Percentiles rank a stretch among this genome's conserved stretches.
phyloP scores from a whole-genome alignment of 2,797 vertebrate species.

The Gobio occitaniae region DNA sequence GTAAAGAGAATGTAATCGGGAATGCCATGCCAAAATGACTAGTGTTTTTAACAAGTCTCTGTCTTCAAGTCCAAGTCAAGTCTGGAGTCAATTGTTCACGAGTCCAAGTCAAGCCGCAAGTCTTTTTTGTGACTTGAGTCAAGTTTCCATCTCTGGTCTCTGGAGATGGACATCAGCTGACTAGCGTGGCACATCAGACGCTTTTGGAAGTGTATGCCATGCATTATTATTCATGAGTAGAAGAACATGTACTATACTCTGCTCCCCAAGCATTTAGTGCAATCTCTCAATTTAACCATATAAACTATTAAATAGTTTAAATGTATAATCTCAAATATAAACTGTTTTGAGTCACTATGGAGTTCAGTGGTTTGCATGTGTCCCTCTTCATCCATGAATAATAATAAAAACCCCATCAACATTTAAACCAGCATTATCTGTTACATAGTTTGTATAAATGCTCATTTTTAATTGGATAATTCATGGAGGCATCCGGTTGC shows the following conservation, averaged over 20 bases:
- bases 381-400: not conserved
- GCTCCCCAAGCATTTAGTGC: constrained; percentile 71
- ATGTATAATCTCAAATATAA: not conserved
- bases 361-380: not conserved
- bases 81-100: not conserved
- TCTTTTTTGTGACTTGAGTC: not conserved
- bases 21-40: not conserved
- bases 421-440: not conserved
- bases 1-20: too few relatives aligned
- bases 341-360: not conserved
- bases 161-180: constrained; percentile 43
- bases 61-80: not conserved
- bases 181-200: constrained; percentile 68
- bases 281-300: constrained; percentile 74
- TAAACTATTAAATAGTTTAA: constrained; percentile 19
- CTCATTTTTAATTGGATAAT: constrained; percentile 61
- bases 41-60: not conserved
- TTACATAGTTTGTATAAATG: constrained; percentile 48
- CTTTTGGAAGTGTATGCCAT: constrained; percentile 75
- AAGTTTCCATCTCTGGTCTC: not conserved
- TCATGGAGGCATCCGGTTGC: constrained; percentile 55
- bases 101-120: not conserved
- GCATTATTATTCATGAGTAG: constrained; percentile 77
- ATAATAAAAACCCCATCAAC: not conserved
- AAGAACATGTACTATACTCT: constrained; percentile 32